Evolutionary conservation across 1,140 invertebrate genomes (phyloP), one percentile per base, ranked within the genome.

Genomic region (Aphelenchoides fujianensis): DNA sequence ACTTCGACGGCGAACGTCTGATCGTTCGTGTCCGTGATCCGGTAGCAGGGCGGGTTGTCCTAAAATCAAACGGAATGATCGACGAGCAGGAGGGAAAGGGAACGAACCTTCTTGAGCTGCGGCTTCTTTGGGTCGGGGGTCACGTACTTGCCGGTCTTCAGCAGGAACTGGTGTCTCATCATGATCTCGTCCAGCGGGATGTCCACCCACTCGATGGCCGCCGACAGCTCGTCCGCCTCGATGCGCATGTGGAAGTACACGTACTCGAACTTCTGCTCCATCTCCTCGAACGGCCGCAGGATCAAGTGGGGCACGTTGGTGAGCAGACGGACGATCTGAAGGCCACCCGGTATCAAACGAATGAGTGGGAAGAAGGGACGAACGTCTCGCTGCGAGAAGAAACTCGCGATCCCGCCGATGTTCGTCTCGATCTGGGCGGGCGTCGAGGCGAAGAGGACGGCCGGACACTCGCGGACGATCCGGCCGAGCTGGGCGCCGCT

Each of bases 241-340:
- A 80, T 66, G 19, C 77, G 70, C 80, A 80, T 80, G 66, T 82
- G 74, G 55, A 79, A 82, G 67, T 62, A 81, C n/a, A 81, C 73
- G 73, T 81, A 81, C 59, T 81, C 79, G 48, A 79, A 81, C 34
- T 81, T 81, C n/a, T 73, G 63, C 61, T 83, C 75, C 2, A 78
- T 57, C 61, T 81, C 79, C 7, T 79, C 66, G 9, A 79, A 62
- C 31, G 63, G 66, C 52, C 63, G 61, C 34, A 81, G 69, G 34
- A 79, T 55, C 35, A 82, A 68, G 12, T 82, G 57, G 19, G 79
- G 79, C 35, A 66, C 41, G n/a, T 71, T 72, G n/a, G 36, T 52
- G 23, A 80, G 35, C 28, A 80, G 69, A 23, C 36, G 55, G 9
- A n/a, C 31, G 7, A 53, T 3, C 32, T 66, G 57, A 28, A 28